Percentiles rank a stretch among this genome's conserved stretches.
Conservation (phyloP, 2,888 invertebrate species). For the Brachylomia viminalis region DNA sequence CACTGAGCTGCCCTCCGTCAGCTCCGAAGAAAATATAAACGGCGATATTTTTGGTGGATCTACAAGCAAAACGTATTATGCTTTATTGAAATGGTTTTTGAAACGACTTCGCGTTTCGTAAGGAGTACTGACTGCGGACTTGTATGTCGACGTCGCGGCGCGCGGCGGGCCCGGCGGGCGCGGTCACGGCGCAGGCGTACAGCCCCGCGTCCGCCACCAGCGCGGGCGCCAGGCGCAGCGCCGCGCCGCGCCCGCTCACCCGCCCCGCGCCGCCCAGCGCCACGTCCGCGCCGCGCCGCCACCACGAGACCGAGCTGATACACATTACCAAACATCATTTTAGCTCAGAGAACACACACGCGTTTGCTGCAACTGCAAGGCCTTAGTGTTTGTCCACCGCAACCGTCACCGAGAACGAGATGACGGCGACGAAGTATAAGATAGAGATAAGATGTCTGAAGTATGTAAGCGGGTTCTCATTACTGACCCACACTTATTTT, state of each 20-base stretch:
- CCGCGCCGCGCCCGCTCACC: constrained; percentile 82
- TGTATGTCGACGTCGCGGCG: constrained; percentile 92
- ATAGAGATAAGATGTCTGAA: not conserved
- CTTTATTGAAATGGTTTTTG: not conserved
- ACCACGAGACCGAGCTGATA: constrained; percentile 86
- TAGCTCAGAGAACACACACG: not conserved
- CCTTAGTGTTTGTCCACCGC: no score
- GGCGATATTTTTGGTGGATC: constrained; percentile 96
- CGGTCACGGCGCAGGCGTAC: constrained; percentile 94
- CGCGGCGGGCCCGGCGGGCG: constrained; percentile 93
- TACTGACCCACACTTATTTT: not conserved
- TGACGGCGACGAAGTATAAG: not conserved
- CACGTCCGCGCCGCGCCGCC: constrained; percentile 88
- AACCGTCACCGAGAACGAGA: not conserved
- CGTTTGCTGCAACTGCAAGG: no score
- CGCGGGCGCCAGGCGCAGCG: constrained; percentile 81
- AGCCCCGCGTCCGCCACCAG: constrained; percentile 92
- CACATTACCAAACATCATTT: not conserved
- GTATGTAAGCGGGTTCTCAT: not conserved
- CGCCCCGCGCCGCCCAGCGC: constrained; percentile 84
- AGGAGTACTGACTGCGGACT: constrained; percentile 91
- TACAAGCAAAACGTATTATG: constrained; percentile 64
- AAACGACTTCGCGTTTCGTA: not conserved
- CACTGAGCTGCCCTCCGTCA: constrained; percentile 95
- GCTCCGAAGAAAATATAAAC: constrained; percentile 95